Percentiles rank a stretch among this genome's conserved stretches.
Evolutionary conservation across 2,888 invertebrate species (phyloP).

Genomic region (Erebia ligea): DNA sequence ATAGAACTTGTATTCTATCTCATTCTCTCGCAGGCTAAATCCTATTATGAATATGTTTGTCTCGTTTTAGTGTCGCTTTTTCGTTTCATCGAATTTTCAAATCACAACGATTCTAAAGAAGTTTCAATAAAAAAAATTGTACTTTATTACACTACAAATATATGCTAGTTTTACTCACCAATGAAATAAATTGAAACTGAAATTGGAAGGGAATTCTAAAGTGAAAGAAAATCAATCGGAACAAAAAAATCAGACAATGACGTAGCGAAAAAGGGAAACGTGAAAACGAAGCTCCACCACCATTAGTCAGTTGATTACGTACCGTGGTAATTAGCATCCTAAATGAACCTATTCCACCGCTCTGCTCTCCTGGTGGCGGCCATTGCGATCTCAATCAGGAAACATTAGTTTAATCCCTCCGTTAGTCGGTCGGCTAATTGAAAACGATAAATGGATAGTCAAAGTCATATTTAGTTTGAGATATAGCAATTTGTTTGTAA

Average conservation of each 20-base stretch:
- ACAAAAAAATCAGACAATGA: conserved; percentile 19
- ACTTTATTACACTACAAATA: too few species aligned
- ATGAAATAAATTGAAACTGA: background rate
- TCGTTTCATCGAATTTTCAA: too few species aligned
- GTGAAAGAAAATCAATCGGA: conserved; percentile 11
- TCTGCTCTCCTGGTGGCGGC: conserved; percentile 61
- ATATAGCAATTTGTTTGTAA: background rate
- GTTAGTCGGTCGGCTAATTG: conserved; percentile 35
- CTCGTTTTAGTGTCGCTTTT: too few species aligned
- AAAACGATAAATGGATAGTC: conserved; percentile 12
- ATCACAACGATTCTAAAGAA: too few species aligned
- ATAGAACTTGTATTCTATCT: too few species aligned
- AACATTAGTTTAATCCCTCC: conserved; percentile 45
- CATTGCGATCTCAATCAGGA: conserved; percentile 56
- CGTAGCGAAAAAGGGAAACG: conserved; percentile 47
- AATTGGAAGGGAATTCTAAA: background rate
- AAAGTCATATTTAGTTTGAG: conserved; percentile 6
- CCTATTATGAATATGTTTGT: too few species aligned
- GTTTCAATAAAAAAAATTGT: too few species aligned
- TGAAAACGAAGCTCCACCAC: conserved; percentile 53
- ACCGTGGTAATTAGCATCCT: conserved; percentile 72
- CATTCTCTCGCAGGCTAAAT: too few species aligned
- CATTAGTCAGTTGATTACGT: conserved; percentile 72
- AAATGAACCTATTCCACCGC: conserved; percentile 70
- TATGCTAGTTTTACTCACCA: background rate